Evolutionary conservation across 2,888 invertebrate species (phyloP).

Genomic region (Drosophila bunnanda): DNA sequence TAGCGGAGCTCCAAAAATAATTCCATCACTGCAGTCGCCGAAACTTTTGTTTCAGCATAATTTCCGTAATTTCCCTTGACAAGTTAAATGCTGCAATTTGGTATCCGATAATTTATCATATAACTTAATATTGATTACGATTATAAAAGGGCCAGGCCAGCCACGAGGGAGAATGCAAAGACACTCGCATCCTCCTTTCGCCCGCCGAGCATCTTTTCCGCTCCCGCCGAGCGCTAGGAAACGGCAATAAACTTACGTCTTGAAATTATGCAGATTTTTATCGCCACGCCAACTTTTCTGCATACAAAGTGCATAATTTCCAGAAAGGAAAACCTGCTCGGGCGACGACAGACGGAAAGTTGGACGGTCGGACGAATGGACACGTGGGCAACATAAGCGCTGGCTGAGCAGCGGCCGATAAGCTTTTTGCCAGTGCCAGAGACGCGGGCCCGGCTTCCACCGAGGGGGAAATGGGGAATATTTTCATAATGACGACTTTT

Average conservation of each 20-base stretch:
- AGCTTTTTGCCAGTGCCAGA: slow-evolving; percentile 42
- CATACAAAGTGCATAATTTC: slow-evolving; percentile 78
- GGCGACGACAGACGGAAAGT: slow-evolving; percentile 20
- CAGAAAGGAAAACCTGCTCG: slow-evolving; percentile 70
- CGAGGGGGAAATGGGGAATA: slow-evolving; percentile 26
- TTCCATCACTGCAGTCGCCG: slow-evolving; percentile 11
- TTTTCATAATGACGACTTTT: slow-evolving; percentile 49
- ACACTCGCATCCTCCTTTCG: slow-evolving; percentile 2
- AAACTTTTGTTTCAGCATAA: slow-evolving; percentile 61
- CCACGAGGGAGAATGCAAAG: slow-evolving; percentile 8
- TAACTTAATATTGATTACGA: slow-evolving; percentile 80
- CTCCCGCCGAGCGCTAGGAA: slow-evolving; percentile 59
- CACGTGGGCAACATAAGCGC: slow-evolving; percentile 73
- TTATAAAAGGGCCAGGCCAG: slow-evolving; percentile 51
- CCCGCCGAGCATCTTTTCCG: slow-evolving; percentile 13
- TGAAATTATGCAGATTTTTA: slow-evolving; percentile 78
- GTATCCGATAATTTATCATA: slow-evolving; percentile 81
- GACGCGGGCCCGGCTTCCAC: neutral
- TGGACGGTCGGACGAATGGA: slow-evolving; percentile 36
- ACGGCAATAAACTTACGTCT: slow-evolving; percentile 75
- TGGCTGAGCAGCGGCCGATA: slow-evolving; percentile 71
- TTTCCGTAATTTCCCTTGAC: slow-evolving; percentile 82
- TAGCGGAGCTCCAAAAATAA: slow-evolving; percentile 25
- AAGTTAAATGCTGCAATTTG: slow-evolving; percentile 83
- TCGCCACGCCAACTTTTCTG: slow-evolving; percentile 76